Evolutionary conservation across 1,140 invertebrate species (phyloP).

Genomic region (Drosophila subobscura): DNA sequence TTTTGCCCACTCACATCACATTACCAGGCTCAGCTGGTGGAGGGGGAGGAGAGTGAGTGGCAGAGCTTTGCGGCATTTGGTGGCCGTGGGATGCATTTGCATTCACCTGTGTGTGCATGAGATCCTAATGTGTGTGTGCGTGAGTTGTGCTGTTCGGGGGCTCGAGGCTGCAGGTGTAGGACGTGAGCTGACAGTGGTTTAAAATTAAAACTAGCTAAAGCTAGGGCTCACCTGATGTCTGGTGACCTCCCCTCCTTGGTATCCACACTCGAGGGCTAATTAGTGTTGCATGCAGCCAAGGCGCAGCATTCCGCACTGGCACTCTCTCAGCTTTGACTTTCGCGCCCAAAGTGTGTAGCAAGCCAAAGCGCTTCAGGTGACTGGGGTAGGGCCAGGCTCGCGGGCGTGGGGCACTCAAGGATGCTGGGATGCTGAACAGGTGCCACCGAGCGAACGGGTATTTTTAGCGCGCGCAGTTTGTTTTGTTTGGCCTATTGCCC

Average conservation of each 20-base stretch:
- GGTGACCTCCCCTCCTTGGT: slow-evolving; percentile 1
- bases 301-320: slow-evolving; percentile 17
- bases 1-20: too few relatives aligned
- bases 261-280: slow-evolving; percentile 27
- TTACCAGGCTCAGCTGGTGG: too few relatives aligned
- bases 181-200: slow-evolving; percentile 7
- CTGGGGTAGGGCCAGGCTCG: background rate
- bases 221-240: background rate
- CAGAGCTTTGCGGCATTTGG: background rate
- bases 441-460: slow-evolving; percentile 9
- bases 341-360: slow-evolving; percentile 15
- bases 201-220: slow-evolving; percentile 24
- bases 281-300: slow-evolving; percentile 1
- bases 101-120: slow-evolving; percentile 8
- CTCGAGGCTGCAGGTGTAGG: background rate
- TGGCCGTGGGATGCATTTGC: background rate
- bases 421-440: slow-evolving; percentile 7
- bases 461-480: slow-evolving; percentile 16
- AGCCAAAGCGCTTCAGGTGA: too few relatives aligned
- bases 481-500: background rate
- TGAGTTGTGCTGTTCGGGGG: background rate
- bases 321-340: slow-evolving; percentile 27
- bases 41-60: too few relatives aligned
- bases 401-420: slow-evolving; percentile 16
- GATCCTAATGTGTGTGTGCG: slow-evolving; percentile 5